These are phyloP conservation scores for Gryllus bimaculatus DNA, from an alignment of 1,140 invertebrate genomes.

Conservation along the genomic window DNA sequence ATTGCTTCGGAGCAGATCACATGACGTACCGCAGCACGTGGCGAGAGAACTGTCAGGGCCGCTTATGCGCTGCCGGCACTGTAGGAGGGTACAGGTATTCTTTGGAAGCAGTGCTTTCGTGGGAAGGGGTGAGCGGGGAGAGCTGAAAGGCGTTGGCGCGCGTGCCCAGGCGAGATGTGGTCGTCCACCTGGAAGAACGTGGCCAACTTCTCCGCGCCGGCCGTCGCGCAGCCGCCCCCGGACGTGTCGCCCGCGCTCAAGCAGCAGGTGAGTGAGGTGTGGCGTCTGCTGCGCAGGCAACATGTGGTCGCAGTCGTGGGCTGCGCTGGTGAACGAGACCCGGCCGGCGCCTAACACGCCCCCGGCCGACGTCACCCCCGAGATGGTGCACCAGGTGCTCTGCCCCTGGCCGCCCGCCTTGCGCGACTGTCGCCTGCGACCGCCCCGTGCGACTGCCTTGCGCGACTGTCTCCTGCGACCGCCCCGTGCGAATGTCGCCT, in stretches of 20 bases:
- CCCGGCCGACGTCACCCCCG: background rate
- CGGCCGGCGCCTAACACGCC: background rate
- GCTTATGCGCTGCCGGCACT: no score
- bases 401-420: background rate
- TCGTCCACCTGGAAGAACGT: conserved; percentile 78
- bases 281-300: background rate
- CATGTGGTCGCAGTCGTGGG: background rate
- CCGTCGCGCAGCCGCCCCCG: conserved; percentile 56
- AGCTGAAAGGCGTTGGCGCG: no score
- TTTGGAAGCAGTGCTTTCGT: no score
- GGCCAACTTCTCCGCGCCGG: conserved; percentile 61
- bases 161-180: conserved; percentile 64
- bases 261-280: conserved; percentile 43
- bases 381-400: background rate
- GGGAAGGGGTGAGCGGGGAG: no score
- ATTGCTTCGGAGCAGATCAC: no score
- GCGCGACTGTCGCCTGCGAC: background rate
- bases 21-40: no score
- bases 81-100: no score
- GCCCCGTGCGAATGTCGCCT: no score
- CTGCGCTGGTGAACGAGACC: no score
- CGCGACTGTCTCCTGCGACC: background rate
- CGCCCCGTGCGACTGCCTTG: background rate
- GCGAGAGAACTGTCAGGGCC: no score
- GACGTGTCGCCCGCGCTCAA: conserved; percentile 65